Percentiles rank a stretch among this genome's conserved stretches.
Evolutionary conservation across 35 echinoderm and acorn worm genomes (phyloP).

Genomic region (Apostichopus japonicus): DNA sequence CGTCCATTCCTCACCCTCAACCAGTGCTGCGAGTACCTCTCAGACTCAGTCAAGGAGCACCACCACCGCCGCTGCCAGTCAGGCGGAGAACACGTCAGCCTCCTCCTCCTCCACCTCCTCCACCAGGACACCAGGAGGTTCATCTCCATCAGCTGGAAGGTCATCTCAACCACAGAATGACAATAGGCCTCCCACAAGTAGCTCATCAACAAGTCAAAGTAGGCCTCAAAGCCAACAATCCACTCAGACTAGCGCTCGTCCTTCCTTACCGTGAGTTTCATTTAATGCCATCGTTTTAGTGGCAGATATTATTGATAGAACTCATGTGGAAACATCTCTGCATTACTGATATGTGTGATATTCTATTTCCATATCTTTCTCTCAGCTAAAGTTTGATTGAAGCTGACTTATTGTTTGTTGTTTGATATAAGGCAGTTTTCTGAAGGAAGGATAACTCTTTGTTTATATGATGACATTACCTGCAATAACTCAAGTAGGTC

Average conservation of each 20-base stretch:
- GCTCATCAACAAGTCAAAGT: background rate
- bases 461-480: too few relatives aligned
- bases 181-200: background rate
- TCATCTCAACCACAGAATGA: background rate
- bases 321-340: too few relatives aligned
- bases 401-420: too few relatives aligned
- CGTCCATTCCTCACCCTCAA: conserved; percentile 11
- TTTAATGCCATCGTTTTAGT: background rate
- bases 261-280: background rate
- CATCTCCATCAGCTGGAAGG: conserved; percentile 23
- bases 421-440: too few relatives aligned
- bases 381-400: too few relatives aligned
- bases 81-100: background rate
- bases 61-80: background rate
- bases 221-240: conserved; percentile 36
- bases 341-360: too few relatives aligned
- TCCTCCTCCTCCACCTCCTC: too few relatives aligned
- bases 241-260: conserved; percentile 15
- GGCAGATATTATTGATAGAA: too few relatives aligned
- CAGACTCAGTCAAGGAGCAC: conserved; percentile 48
- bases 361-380: too few relatives aligned
- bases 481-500: too few relatives aligned
- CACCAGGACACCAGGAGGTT: conserved; percentile 2
- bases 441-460: too few relatives aligned
- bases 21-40: conserved; percentile 44